Evolutionary conservation across 2,888 invertebrate genomes (phyloP), one percentile per base, ranked within the genome.

Genomic region (Lasioglossum figueresi): DNA sequence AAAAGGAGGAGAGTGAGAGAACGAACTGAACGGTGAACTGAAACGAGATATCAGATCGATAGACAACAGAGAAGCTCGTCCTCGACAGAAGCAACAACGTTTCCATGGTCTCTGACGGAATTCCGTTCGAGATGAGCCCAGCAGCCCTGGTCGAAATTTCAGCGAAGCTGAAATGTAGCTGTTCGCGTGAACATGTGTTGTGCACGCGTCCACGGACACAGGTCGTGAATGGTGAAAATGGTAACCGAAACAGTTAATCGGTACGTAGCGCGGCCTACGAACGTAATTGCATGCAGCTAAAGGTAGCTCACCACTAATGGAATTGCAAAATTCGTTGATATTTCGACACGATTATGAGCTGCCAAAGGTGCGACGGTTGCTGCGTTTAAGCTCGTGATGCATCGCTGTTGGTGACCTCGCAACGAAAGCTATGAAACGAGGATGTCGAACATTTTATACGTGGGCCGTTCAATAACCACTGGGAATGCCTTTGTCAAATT

Each of bases 211-310:
- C 70, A 37, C 12, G 71, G 72, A 16, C 34, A 31, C 31, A 5
- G 68, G 23, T 12, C 68, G 34, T 23, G 76, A 77, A 56, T 23
- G 45, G 27, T 27, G 63, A 48, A 71, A 77, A 82, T 16, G 84
- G 63, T 80, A 77, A 88, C 37, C 34, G 14, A 72, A 34, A 79
- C 71, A 75, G 68, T 81, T 73, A 77, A 82, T 80, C 76, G 43
- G 27, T n/a, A n/a, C 5, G 45, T 23, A 37, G 43, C 40, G 45
- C 19, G 45, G 52, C 34, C 59, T 27, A 40, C 59, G 31, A 19
- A 72, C 45, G 34, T 52, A 70, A 52, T 27, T 45, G 45, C 59
- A 52, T 45, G 52, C 78, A 59, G 6, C 45, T 80, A 66, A 56
- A 31, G 3, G 19, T 45, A 76, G 63, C 37, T 56, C 66, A 34